Percentiles rank a stretch among this genome's conserved stretches.
Evolutionary conservation across 2,888 invertebrate species (phyloP).

Genomic region (Sycophila texana): DNA sequence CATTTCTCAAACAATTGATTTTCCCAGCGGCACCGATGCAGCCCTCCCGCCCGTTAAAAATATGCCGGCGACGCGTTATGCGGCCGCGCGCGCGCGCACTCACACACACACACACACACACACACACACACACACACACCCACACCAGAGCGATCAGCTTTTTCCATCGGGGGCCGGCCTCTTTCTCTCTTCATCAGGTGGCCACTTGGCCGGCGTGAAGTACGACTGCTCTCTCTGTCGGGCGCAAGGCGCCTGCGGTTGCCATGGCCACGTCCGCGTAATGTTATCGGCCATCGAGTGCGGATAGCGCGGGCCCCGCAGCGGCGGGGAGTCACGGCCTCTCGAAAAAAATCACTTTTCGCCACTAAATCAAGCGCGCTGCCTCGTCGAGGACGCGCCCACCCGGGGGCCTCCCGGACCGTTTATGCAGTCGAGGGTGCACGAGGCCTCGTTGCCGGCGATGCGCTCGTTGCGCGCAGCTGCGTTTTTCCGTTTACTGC

Average conservation of each 20-base stretch:
- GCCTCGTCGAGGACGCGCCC: background rate
- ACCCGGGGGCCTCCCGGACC: background rate
- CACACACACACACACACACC: background rate
- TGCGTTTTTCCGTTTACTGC: conserved; percentile 1
- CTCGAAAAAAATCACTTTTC: conserved; percentile 52
- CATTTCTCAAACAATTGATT: background rate
- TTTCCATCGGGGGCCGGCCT: background rate
- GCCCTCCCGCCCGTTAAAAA: too few relatives aligned
- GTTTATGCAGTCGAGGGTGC: conserved; percentile 11
- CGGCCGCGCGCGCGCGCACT: too few relatives aligned
- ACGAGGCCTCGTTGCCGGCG: background rate
- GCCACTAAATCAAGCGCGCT: conserved; percentile 46
- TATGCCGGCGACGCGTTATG: too few relatives aligned
- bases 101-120: background rate
- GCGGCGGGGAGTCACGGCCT: background rate
- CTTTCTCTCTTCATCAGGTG: conserved; percentile 45
- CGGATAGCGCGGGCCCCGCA: conserved; percentile 12
- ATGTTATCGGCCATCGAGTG: conserved; percentile 72
- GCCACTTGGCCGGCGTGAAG: conserved; percentile 39
- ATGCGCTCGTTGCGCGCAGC: background rate
- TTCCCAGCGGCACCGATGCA: too few relatives aligned
- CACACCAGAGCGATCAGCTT: background rate
- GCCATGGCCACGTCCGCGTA: conserved; percentile 8
- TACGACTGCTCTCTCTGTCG: conserved; percentile 37
- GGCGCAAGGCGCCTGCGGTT: background rate